These are phyloP conservation scores for Diabrotica undecimpunctata DNA, from an alignment of 1,140 invertebrate species.

Conservation along the genomic window DNA sequence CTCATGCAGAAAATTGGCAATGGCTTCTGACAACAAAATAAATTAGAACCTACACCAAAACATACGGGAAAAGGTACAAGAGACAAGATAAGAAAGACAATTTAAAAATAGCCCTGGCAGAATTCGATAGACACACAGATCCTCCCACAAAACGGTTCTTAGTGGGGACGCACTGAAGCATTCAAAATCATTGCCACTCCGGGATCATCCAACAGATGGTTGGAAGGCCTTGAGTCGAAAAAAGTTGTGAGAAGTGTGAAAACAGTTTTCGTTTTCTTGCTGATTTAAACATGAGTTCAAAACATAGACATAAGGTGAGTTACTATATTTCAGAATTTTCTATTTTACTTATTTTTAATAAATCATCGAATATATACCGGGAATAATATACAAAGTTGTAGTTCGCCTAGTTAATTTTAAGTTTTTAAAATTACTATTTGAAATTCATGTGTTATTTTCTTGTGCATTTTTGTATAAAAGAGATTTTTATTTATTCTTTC, in stretches of 20 bases:
- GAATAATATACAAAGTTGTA: too few species aligned
- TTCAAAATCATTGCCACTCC: constrained; percentile 10
- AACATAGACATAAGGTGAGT: not conserved
- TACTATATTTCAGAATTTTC: too few species aligned
- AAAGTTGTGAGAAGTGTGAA: not conserved
- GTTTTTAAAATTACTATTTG: too few species aligned
- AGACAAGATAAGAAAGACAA: constrained; percentile 9
- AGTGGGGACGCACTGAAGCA: constrained; percentile 15
- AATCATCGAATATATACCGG: too few species aligned
- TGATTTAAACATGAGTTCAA: not conserved
- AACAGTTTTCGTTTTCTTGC: not conserved
- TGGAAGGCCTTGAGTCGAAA: not conserved
- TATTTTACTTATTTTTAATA: too few species aligned
- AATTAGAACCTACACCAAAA: too few species aligned
- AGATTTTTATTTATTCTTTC: too few species aligned
- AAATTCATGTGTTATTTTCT: too few species aligned
- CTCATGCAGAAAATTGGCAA: too few species aligned
- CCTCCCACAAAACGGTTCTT: constrained; percentile 13
- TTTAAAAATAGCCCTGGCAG: constrained; percentile 15
- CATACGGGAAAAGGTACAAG: not conserved
- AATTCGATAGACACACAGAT: constrained; percentile 12
- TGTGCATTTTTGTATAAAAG: too few species aligned
- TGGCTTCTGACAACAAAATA: too few species aligned
- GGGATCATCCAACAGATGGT: constrained; percentile 4
- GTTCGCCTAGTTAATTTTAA: too few species aligned